Percentiles rank a stretch among this genome's conserved stretches.
Conservation (phyloP, 2,113 vertebrate genomes). For the Callionymus lyra region DNA sequence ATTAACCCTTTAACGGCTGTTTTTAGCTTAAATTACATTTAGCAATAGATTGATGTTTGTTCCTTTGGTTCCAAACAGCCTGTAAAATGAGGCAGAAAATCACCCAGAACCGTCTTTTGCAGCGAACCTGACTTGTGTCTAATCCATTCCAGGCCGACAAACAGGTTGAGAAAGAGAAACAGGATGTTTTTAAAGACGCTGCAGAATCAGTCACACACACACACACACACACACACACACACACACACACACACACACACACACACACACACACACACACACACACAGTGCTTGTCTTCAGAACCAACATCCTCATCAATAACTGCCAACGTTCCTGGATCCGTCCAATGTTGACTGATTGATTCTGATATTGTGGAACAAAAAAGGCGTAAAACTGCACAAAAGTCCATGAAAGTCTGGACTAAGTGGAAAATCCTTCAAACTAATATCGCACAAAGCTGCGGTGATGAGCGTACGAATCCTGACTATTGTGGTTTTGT, state of each 20-base stretch:
- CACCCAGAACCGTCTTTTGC: conserved; percentile 12
- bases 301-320: conserved; percentile 52
- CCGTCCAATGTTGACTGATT: conserved; percentile 54
- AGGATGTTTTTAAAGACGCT: conserved; percentile 46
- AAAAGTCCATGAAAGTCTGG: conserved; percentile 37
- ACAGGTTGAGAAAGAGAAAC: conserved; percentile 43
- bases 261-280: conserved; percentile 45
- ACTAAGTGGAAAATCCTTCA: conserved; percentile 60
- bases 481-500: conserved; percentile 61
- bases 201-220: conserved; percentile 40
- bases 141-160: conserved; percentile 51
- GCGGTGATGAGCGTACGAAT: conserved; percentile 50
- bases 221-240: conserved; percentile 47
- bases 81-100: conserved; percentile 45
- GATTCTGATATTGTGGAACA: conserved; percentile 40
- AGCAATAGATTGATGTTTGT: too few relatives aligned
- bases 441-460: conserved; percentile 57
- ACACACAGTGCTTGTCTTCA: conserved; percentile 48
- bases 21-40: too few relatives aligned
- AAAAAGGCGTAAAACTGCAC: conserved; percentile 41
- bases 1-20: too few relatives aligned
- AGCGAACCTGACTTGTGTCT: conserved; percentile 39
- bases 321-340: conserved; percentile 33
- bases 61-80: neutral
- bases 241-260: conserved; percentile 49